Conservation (phyloP, 2,113 vertebrate genomes). For the Pygoscelis adeliae region DNA sequence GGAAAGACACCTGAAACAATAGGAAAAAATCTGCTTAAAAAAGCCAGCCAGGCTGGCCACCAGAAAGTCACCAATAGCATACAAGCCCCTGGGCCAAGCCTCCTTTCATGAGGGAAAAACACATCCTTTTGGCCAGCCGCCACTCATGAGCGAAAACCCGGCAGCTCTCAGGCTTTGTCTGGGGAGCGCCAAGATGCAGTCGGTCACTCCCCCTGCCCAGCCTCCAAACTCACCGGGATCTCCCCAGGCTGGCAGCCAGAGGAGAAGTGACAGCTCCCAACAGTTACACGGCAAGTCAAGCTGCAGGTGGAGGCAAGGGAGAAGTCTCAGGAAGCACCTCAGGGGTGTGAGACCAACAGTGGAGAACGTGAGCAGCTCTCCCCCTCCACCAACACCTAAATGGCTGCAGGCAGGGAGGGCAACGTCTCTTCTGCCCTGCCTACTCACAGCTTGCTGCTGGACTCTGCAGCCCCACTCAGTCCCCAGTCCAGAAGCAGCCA, state of each 20-base stretch:
- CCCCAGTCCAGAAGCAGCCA: too few species aligned
- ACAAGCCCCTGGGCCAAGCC: accelerated
- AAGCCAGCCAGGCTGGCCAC: neutral
- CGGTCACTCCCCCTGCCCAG: accelerated
- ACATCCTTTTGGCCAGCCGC: accelerated
- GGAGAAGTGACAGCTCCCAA: neutral
- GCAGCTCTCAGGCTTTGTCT: too few species aligned
- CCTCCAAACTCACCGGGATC: neutral
- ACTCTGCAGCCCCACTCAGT: neutral
- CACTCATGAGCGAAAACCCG: accelerated
- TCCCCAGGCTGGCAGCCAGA: neutral
- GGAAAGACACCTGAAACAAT: neutral
- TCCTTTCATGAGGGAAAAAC: neutral
- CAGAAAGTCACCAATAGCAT: neutral
- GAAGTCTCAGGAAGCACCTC: neutral
- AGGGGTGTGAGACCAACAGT: accelerated
- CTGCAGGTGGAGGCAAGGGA: neutral
- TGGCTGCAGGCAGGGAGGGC: neutral
- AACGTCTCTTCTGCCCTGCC: neutral
- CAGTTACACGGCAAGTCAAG: neutral
- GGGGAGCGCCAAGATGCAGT: neutral
- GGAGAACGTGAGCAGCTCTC: accelerated
- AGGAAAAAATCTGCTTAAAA: neutral
- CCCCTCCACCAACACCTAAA: accelerated
- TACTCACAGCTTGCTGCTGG: too few species aligned